phyloP scores from a whole-genome alignment of 1,140 invertebrate genomes.

The Philopotamus ludificatus region DNA sequence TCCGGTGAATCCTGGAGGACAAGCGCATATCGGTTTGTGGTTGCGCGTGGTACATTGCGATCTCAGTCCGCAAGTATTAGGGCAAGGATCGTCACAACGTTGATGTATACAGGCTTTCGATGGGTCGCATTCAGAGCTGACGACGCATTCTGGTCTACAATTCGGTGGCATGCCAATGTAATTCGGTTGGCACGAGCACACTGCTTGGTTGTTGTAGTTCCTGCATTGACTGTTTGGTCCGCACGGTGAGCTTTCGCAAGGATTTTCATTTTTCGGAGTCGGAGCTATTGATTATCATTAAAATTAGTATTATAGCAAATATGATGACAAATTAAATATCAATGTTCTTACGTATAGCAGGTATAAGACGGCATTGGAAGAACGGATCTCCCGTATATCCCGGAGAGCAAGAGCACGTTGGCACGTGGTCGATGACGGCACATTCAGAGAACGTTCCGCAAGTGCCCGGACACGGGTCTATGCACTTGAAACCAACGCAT shows the following conservation, averaged over 20 bases:
- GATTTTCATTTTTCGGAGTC: conserved; percentile 59
- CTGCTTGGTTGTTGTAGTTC: conserved; percentile 67
- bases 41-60: conserved; percentile 70
- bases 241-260: conserved; percentile 74
- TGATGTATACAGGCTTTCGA: conserved; percentile 73
- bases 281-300: too few relatives aligned
- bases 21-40: conserved; percentile 69
- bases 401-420: conserved; percentile 70
- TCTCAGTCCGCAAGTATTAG: conserved; percentile 71
- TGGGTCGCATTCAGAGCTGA: conserved; percentile 70
- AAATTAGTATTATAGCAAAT: conserved; percentile 15
- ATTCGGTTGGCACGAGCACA: conserved; percentile 70
- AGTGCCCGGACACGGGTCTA: conserved; percentile 73
- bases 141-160: conserved; percentile 74
- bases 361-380: conserved; percentile 68
- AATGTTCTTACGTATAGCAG: conserved; percentile 54
- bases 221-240: conserved; percentile 76
- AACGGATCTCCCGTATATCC: conserved; percentile 79
- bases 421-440: conserved; percentile 70
- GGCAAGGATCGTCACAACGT: conserved; percentile 78
- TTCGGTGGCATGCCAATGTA: conserved; percentile 71
- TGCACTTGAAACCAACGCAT: conserved; percentile 74
- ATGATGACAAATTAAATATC: conserved; percentile 21
- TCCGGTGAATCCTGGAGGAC: conserved; percentile 68
- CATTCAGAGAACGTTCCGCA: conserved; percentile 75